phyloP scores from a whole-genome alignment of 2,797 vertebrate genomes.

The Pantherophis alleghaniensis region DNA sequence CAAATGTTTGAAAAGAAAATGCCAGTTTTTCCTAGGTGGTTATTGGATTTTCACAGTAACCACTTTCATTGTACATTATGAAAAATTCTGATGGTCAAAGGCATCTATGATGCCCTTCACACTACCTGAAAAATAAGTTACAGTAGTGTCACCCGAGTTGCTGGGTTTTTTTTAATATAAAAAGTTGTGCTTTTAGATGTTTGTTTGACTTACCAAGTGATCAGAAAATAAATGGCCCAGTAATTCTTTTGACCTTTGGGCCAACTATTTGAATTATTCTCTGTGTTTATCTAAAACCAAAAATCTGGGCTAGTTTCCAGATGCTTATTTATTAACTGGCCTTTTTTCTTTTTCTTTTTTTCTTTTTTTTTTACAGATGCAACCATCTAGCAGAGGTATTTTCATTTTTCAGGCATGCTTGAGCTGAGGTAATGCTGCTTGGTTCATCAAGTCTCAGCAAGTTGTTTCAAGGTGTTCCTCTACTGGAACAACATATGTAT shows the following conservation, averaged over 20 bases:
- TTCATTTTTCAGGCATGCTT: background rate
- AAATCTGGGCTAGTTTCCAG: background rate
- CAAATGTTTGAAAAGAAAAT: conserved; percentile 24
- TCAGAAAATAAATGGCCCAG: background rate
- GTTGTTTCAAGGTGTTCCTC: background rate
- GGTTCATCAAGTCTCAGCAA: background rate
- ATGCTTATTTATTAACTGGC: background rate
- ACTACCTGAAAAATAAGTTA: background rate
- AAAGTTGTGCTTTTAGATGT: background rate
- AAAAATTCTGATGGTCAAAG: background rate
- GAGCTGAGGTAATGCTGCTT: background rate
- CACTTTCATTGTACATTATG: background rate
- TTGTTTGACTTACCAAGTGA: background rate
- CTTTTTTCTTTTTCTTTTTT: background rate
- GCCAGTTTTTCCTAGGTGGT: background rate
- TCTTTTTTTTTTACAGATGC: background rate
- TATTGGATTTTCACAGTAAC: conserved; percentile 3
- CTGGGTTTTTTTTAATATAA: background rate
- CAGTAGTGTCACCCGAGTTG: background rate
- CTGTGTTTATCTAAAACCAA: background rate
- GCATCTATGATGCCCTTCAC: background rate
- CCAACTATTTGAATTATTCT: background rate
- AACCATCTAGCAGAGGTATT: background rate
- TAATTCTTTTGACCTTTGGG: background rate
- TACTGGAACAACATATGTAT: background rate